Evolutionary conservation across 92 coral and sea anemone species (phyloP), one percentile per base, ranked within the genome.

Genomic region (Chrysogorgia sp.): DNA sequence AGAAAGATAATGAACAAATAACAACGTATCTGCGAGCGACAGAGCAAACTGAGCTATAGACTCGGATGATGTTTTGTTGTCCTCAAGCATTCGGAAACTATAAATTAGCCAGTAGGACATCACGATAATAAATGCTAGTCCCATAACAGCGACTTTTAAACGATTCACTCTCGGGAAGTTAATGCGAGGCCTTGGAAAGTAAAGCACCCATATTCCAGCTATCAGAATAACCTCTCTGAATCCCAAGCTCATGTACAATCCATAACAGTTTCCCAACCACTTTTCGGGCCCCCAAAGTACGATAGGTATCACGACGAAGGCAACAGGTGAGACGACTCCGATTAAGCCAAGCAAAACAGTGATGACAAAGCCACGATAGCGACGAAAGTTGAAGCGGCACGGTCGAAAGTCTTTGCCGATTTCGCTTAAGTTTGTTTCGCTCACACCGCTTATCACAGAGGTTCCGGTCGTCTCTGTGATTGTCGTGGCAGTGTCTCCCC

Each of bases 401-500:
- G 92, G 89, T 35, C 84, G 84, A 74, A 87, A 87, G 15, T 80
- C 92, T 71, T 94, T 86, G 0, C 89, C 97, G 30, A 90, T 83
- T 9, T 94, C 98, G 72, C 98, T 94, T 35, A 94, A 56, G 49
- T 92, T 92, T 24, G 86, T 92, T 26, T 94, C 98, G 60, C 98
- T 94, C 23, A 93, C 81, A 25, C 78, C 78, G n/a, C 97, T 94
- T 0, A 92, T 96, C 23, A 94, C 87, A 22, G 98, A 94, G 0
- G 98, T 94, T 26, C 97, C 98, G 17, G 98, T 94, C 6, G 78
- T 71, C 87, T 93, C 98, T 1, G 98, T 94, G 19, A 94, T 92
- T 10, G 97, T 91, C 0, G 98, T 94, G 29, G 98, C 98, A 63
- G 98, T 94, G 69, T 94, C 98, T 12, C 98, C 98, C 98, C 98